Conservation (phyloP, 2,113 vertebrate species). For the Notarius lentiginosus region DNA sequence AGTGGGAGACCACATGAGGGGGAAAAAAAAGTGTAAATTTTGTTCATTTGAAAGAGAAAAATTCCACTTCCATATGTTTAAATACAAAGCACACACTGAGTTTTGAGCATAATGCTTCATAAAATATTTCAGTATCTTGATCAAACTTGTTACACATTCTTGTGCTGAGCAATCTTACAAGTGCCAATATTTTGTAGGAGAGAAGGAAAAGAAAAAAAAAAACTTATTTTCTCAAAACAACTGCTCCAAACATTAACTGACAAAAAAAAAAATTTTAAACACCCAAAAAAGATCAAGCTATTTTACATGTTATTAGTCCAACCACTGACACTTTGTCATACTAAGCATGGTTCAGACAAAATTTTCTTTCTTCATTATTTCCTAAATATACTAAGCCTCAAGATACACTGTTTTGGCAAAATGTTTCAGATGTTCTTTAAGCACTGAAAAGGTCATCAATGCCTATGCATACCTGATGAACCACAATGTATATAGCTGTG, state of each 20-base stretch:
- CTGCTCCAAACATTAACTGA: too few species aligned
- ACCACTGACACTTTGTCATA: neutral
- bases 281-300: neutral
- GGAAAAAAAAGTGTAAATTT: too few species aligned
- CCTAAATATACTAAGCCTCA: neutral
- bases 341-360: neutral
- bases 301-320: neutral
- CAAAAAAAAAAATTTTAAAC: neutral
- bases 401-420: neutral
- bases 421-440: neutral
- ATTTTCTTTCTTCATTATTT: neutral
- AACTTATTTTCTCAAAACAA: neutral
- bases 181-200: neutral
- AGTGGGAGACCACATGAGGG: too few species aligned
- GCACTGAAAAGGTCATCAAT: neutral
- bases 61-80: too few species aligned
- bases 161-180: neutral
- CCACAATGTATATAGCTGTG: neutral
- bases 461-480: neutral
- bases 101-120: neutral
- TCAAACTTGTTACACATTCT: neutral
- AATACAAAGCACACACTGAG: neutral
- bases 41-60: neutral
- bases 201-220: neutral
- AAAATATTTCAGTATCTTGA: neutral